Evolutionary conservation across 2,797 vertebrate genomes (phyloP).

Genomic region (Euthynnus affinis): DNA sequence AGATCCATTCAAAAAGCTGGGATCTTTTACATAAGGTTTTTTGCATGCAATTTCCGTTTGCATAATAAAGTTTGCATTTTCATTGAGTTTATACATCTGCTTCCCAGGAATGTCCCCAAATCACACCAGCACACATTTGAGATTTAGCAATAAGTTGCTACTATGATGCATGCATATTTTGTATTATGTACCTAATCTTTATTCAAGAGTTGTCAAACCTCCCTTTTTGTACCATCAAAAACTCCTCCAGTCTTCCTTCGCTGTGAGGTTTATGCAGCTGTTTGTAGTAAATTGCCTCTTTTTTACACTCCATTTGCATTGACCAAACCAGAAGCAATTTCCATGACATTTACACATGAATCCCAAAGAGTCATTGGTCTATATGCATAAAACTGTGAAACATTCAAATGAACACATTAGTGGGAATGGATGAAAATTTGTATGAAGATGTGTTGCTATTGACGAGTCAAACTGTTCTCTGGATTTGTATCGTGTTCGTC

Average conservation of each 20-base stretch:
- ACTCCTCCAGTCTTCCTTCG: not conserved
- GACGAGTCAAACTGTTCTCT: constrained; percentile 38
- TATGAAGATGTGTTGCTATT: constrained; percentile 37
- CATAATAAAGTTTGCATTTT: constrained; percentile 76
- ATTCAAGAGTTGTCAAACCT: not conserved
- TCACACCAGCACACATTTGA: constrained; percentile 50
- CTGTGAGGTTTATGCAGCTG: constrained; percentile 6
- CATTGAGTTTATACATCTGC: constrained; percentile 68
- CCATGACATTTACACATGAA: constrained; percentile 81
- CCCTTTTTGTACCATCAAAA: not conserved
- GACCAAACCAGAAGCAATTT: constrained; percentile 77
- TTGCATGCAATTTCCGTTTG: constrained; percentile 83
- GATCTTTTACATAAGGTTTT: constrained; percentile 80
- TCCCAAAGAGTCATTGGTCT: constrained; percentile 60
- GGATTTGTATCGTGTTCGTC: constrained; percentile 27
- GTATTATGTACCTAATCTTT: not conserved
- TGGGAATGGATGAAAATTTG: constrained; percentile 70
- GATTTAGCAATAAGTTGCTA: constrained; percentile 38
- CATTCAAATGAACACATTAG: constrained; percentile 80
- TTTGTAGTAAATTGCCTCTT: constrained; percentile 64
- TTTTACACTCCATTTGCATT: constrained; percentile 76
- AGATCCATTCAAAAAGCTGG: constrained; percentile 74
- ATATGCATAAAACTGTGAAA: constrained; percentile 77
- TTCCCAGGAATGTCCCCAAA: constrained; percentile 73
- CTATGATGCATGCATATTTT: not conserved